Evolutionary conservation across 1,140 invertebrate species (phyloP).

Genomic region (Ceratoteleas bidentatus): DNA sequence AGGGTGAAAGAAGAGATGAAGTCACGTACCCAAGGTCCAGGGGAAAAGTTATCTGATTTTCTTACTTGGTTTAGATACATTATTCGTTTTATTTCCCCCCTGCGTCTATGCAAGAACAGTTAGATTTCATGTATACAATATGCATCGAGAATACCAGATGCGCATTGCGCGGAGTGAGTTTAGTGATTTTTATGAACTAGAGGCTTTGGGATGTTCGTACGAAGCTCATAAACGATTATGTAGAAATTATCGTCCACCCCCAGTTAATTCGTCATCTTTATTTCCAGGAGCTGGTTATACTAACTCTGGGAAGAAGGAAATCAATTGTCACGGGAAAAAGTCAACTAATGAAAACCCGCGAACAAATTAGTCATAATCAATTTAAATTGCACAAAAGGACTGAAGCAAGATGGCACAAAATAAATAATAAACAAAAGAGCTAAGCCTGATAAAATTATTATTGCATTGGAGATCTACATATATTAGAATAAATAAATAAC

Average conservation of each 20-base stretch:
- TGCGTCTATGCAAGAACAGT: neutral
- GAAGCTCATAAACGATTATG: neutral
- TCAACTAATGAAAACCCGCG: no score
- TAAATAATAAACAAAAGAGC: no score
- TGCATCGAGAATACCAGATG: neutral
- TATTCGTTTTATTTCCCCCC: neutral
- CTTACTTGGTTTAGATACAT: neutral
- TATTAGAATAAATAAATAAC: no score
- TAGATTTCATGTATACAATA: neutral
- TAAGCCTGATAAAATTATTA: no score
- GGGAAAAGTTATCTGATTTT: neutral
- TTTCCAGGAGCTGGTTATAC: neutral
- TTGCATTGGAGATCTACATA: no score
- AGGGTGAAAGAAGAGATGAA: neutral
- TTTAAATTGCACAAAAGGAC: no score
- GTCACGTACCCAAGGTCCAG: neutral
- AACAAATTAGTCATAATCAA: no score
- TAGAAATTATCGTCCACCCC: neutral
- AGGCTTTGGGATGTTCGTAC: neutral
- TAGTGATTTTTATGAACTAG: neutral
- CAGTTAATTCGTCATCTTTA: neutral
- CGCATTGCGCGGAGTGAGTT: neutral
- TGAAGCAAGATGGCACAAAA: no score
- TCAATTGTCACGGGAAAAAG: no score
- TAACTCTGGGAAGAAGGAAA: neutral